A percentile compares a stretch with the other conserved stretches of the same genome.
These are phyloP conservation scores for Ammodramus savannarum DNA, from an alignment of 2,113 vertebrate genomes.

Conservation along the genomic window DNA sequence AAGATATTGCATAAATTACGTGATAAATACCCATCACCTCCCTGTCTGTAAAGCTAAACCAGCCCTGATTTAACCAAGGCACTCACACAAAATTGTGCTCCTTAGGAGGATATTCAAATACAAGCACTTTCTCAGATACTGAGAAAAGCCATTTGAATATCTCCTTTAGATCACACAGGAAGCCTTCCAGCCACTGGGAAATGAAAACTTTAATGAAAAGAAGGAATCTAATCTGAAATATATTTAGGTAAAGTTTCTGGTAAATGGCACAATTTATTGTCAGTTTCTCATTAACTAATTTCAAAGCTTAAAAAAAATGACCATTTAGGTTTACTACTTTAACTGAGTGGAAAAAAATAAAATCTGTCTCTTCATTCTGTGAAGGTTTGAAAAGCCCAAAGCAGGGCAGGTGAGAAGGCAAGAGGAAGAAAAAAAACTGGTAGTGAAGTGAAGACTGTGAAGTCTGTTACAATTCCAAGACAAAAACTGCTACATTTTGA, in stretches of 20 bases:
- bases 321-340: background rate
- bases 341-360: background rate
- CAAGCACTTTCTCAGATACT: background rate
- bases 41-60: background rate
- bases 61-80: background rate
- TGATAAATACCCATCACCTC: background rate
- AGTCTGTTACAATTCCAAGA: background rate
- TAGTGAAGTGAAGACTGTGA: background rate
- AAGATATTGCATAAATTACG: background rate
- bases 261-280: background rate
- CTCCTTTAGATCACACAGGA: background rate
- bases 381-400: background rate
- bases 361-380: background rate
- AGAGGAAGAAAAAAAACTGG: background rate
- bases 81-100: background rate
- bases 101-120: background rate
- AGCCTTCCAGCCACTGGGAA: background rate
- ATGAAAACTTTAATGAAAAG: background rate
- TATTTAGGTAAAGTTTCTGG: background rate
- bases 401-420: background rate
- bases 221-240: background rate
- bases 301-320: background rate
- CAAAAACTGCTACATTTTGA: background rate
- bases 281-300: background rate
- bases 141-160: background rate